phyloP scores from a whole-genome alignment of 2,888 invertebrate genomes.

The Caenorhabditis sp. region DNA sequence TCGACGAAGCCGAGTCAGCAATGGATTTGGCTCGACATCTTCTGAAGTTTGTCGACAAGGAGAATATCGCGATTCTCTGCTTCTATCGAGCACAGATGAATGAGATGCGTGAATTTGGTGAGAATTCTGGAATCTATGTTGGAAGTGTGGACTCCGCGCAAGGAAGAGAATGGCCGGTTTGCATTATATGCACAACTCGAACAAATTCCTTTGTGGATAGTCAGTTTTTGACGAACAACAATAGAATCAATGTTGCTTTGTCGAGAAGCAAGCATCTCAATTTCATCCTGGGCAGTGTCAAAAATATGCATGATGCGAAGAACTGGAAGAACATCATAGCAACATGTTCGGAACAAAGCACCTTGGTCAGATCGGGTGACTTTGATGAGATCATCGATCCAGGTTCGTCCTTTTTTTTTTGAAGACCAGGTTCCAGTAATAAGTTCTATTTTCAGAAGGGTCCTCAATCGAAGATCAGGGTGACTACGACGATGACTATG shows the following conservation, averaged over 20 bases:
- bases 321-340: neutral
- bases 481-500: too few relatives aligned
- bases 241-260: neutral
- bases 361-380: neutral
- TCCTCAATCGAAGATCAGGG: too few relatives aligned
- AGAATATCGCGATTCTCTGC: neutral
- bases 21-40: neutral
- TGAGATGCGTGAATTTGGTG: neutral
- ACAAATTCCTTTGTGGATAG: neutral
- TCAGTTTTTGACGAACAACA: neutral
- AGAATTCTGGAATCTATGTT: neutral
- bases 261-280: neutral
- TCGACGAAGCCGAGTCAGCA: neutral
- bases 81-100: neutral
- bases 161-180: neutral
- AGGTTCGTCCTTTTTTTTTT: neutral
- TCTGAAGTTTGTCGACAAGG: neutral
- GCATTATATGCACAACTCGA: neutral
- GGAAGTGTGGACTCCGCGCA: neutral
- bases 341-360: neutral
- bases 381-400: neutral
- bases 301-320: neutral
- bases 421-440: too few relatives aligned
- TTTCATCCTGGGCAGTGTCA: neutral
- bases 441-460: too few relatives aligned